phyloP scores from a whole-genome alignment of 2,888 invertebrate species.

The Lepetodrilus schrolli region DNA sequence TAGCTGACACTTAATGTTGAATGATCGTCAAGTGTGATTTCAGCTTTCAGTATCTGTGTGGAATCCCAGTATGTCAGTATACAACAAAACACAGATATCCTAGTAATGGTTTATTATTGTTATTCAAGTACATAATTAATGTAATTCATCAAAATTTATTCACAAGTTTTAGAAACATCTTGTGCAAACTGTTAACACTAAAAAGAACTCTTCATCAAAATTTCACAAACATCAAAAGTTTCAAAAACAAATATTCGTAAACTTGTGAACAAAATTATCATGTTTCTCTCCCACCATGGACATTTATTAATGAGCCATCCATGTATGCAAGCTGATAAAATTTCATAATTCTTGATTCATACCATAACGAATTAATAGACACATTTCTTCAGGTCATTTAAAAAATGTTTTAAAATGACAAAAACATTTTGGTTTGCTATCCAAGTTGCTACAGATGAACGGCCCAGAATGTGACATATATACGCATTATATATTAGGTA shows the following conservation, averaged over 20 bases:
- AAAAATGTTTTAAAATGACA: too few species aligned
- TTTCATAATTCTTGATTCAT: too few species aligned
- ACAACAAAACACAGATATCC: neutral
- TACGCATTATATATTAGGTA: neutral
- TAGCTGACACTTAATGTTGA: too few species aligned
- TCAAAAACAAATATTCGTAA: neutral
- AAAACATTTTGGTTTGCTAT: too few species aligned
- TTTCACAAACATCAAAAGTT: neutral
- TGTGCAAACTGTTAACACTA: neutral
- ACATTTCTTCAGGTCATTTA: too few species aligned
- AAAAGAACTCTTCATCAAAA: neutral
- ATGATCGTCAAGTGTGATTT: too few species aligned
- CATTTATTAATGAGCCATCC: too few species aligned
- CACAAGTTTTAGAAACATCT: neutral
- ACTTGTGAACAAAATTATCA: neutral
- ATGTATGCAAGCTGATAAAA: too few species aligned
- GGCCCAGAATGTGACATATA: neutral
- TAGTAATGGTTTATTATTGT: neutral
- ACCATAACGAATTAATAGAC: too few species aligned
- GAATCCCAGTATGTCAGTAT: too few species aligned
- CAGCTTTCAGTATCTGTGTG: too few species aligned
- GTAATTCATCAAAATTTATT: neutral
- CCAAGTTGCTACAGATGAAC: too few species aligned
- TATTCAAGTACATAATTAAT: neutral
- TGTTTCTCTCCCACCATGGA: neutral